Conservation (phyloP, 2,888 invertebrate genomes). For the Netelia melanura region DNA sequence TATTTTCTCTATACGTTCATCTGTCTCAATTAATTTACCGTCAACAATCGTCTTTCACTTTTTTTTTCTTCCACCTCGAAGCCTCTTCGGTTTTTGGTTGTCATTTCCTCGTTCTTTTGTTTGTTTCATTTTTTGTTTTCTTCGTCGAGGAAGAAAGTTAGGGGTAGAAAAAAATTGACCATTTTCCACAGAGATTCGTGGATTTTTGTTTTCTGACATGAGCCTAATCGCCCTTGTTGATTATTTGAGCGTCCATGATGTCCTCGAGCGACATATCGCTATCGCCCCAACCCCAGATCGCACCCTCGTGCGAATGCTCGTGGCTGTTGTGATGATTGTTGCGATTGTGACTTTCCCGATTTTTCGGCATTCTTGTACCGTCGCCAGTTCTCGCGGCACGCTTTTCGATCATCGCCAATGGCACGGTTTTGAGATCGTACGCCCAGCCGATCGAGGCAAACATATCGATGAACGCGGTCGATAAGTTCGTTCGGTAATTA, state of each 20-base stretch:
- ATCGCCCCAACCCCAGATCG: conserved; percentile 95
- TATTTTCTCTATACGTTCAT: background rate
- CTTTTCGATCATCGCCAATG: conserved; percentile 89
- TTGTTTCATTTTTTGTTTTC: conserved; percentile 8
- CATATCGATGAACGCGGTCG: conserved; percentile 88
- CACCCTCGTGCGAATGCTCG: conserved; percentile 85
- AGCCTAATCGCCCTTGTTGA: conserved; percentile 79
- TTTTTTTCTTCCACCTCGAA: conserved; percentile 18
- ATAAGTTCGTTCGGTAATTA: conserved; percentile 88
- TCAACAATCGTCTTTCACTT: background rate
- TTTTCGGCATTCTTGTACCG: conserved; percentile 85
- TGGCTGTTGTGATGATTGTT: conserved; percentile 81
- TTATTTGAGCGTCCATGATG: conserved; percentile 84
- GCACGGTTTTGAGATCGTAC: conserved; percentile 93
- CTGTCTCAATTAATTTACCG: conserved; percentile 7
- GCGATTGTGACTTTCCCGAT: conserved; percentile 83
- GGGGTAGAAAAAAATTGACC: conserved; percentile 34
- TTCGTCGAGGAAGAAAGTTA: conserved; percentile 34
- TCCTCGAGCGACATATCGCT: conserved; percentile 91
- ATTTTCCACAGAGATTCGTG: conserved; percentile 1
- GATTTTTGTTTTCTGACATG: background rate
- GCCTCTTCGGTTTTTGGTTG: conserved; percentile 57
- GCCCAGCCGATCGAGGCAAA: conserved; percentile 92
- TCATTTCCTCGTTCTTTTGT: conserved; percentile 22
- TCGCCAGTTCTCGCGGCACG: conserved; percentile 91